Base-by-base conservation (phyloP, 2,113 vertebrate species). In the Eulemur rufifrons region DNA sequence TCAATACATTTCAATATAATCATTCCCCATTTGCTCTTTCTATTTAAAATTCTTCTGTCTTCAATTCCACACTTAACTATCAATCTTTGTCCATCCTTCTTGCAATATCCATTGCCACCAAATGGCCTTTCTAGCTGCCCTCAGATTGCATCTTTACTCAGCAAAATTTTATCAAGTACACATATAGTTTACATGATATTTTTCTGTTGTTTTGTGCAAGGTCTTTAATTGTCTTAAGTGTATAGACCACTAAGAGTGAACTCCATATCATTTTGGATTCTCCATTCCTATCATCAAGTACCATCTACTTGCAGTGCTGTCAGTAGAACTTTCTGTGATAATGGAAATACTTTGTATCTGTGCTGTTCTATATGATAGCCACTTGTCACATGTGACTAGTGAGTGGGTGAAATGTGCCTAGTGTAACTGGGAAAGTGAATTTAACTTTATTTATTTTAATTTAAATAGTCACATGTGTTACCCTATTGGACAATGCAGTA, bases 371-470 rank as follows among this genome's bases (percentile, higher is more conserved):
- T 18, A 32, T 32, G 23, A 17, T n/a, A 85, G 68, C 11, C 61
- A 39, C 20, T 84, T 76, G 10, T 1, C 13, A 52, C 25, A 18
- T 45, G 1, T 56, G 37, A 80, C 18, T 50, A 21, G 0, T 76
- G 29, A 82, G 21, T 32, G 78, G 0, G 3, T 89, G n/a, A 42
- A 80, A 81, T 50, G 8, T 85, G 13, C 29, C 39, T 77, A 20
- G 15, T 34, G 6, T 66, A 66, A 54, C 42, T 6, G 37, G 11
- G 34, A 91, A 68, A 86, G 37, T 47, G 18, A 83, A 83, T 37
- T 78, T 61, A 47, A 93, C 87, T 88, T 80, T 69, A 50, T 50
- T 95, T 64, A 37, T 89, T 89, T 90, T 52, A 54, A 45, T 80
- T 89, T 95, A 89, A 94, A n/a, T 77, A 68, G 21, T 90, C 63